Percentiles rank a stretch among this genome's conserved stretches.
Conservation (phyloP, 37 sponge, comb jelly and placozoan species). For the Axinella damicornis region DNA sequence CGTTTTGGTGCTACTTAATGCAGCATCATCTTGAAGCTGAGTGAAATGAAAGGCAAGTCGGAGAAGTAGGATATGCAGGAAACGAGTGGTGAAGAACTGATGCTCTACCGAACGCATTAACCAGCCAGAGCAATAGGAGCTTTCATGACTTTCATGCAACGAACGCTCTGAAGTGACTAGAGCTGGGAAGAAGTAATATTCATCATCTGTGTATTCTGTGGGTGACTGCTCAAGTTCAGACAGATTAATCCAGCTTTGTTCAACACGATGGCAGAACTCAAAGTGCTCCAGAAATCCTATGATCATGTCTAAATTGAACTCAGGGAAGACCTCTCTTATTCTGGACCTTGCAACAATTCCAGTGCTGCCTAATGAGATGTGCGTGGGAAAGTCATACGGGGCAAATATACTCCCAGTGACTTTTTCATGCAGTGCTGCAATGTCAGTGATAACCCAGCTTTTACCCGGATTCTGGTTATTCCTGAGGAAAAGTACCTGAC, state of each 20-base stretch:
- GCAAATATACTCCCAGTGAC: conserved; percentile 22
- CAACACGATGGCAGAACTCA: conserved; percentile 28
- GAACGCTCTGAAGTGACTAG: background rate
- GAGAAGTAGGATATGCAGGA: conserved; percentile 26
- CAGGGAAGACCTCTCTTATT: background rate
- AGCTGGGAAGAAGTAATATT: conserved; percentile 29
- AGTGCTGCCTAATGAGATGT: background rate
- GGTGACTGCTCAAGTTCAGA: too few relatives aligned
- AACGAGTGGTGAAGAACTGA: conserved; percentile 15
- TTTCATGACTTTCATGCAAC: too few relatives aligned
- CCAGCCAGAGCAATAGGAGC: conserved; percentile 18
- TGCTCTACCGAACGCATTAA: background rate
- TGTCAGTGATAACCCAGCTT: conserved; percentile 15
- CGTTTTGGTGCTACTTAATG: background rate
- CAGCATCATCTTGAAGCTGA: background rate
- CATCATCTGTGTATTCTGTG: background rate
- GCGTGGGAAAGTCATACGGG: background rate
- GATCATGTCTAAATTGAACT: conserved; percentile 1
- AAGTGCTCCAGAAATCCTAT: conserved; percentile 10
- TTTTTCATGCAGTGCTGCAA: conserved; percentile 3
- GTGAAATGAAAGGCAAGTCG: conserved; percentile 17
- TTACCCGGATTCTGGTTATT: background rate
- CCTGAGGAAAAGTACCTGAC: conserved; percentile 2
- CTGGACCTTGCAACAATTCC: conserved; percentile 15
- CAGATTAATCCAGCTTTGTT: background rate